Evolutionary conservation across 2,797 vertebrate genomes (phyloP).

Genomic region (Pipistrellus pipistrellus): DNA sequence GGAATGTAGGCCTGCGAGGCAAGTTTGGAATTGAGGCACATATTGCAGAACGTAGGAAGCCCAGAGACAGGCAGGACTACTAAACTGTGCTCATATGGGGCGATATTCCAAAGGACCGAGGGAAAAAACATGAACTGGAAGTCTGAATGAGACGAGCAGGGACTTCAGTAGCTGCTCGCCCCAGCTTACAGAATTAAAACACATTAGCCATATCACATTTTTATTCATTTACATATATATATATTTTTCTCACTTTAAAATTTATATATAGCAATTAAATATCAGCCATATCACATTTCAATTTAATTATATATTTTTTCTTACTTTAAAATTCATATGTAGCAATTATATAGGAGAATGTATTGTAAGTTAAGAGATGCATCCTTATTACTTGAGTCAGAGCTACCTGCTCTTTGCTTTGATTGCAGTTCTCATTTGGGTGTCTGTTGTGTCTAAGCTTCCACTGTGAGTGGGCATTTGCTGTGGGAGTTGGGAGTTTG

Average conservation of each 20-base stretch:
- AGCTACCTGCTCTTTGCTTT: not conserved
- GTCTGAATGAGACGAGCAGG: not conserved
- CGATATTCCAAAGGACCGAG: not conserved
- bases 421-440: not conserved
- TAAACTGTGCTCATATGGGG: too few relatives aligned
- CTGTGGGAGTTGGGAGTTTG: not conserved
- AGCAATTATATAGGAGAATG: not conserved
- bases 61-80: not conserved
- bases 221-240: not conserved
- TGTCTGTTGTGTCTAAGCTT: not conserved
- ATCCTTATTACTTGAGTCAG: not conserved
- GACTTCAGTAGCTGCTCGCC: not conserved
- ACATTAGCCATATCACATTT: slow-evolving; percentile 16
- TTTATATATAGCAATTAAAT: not conserved
- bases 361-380: not conserved
- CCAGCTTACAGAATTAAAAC: not conserved
- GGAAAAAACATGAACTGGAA: not conserved
- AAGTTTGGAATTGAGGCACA: not conserved
- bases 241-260: not conserved
- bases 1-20: not conserved
- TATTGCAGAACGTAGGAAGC: not conserved
- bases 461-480: not conserved
- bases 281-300: slow-evolving; percentile 14
- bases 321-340: slow-evolving; percentile 4
- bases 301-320: not conserved